These are phyloP conservation scores for Pararge aegeria DNA, from an alignment of 1,140 invertebrate species.

Conservation along the genomic window DNA sequence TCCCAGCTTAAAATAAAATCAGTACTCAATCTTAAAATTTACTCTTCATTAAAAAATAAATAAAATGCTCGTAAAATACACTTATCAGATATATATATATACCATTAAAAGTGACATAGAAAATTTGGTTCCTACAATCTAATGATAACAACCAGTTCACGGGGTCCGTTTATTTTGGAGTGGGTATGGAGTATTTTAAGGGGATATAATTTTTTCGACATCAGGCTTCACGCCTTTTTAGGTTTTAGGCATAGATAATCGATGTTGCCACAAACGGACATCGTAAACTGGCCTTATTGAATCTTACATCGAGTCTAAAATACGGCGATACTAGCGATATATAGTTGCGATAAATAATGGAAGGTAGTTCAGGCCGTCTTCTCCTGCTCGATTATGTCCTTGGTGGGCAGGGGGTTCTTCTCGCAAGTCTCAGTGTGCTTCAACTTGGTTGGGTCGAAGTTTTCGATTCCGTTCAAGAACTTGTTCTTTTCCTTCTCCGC, in stretches of 20 bases:
- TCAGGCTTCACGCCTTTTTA: neutral
- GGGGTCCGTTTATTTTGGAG: slow-evolving; percentile 34
- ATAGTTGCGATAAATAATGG: slow-evolving; percentile 55
- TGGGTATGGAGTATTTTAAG: neutral
- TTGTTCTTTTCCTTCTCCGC: slow-evolving; percentile 93
- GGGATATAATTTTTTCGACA: neutral
- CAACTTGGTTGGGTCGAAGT: slow-evolving; percentile 91
- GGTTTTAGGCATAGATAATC: neutral
- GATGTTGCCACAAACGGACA: slow-evolving; percentile 32
- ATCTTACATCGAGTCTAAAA: slow-evolving; percentile 73
- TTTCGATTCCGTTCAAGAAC: slow-evolving; percentile 92
- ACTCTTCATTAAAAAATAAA: slow-evolving; percentile 69
- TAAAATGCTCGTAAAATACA: slow-evolving; percentile 77
- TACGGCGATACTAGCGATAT: slow-evolving; percentile 75
- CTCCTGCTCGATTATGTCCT: slow-evolving; percentile 88
- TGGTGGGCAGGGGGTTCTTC: slow-evolving; percentile 93
- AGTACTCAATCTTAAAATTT: slow-evolving; percentile 70
- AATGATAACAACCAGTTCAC: slow-evolving; percentile 54
- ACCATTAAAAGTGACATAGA: slow-evolving; percentile 76
- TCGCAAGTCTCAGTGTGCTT: slow-evolving; percentile 94
- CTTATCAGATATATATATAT: slow-evolving; percentile 58
- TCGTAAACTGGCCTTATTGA: slow-evolving; percentile 48
- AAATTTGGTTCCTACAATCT: slow-evolving; percentile 73
- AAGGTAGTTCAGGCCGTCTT: slow-evolving; percentile 81
- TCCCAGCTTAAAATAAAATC: slow-evolving; percentile 67